Evolutionary conservation across 2,797 vertebrate species (phyloP), one percentile per base, ranked within the genome.

Genomic region (Molossus alvarezi): DNA sequence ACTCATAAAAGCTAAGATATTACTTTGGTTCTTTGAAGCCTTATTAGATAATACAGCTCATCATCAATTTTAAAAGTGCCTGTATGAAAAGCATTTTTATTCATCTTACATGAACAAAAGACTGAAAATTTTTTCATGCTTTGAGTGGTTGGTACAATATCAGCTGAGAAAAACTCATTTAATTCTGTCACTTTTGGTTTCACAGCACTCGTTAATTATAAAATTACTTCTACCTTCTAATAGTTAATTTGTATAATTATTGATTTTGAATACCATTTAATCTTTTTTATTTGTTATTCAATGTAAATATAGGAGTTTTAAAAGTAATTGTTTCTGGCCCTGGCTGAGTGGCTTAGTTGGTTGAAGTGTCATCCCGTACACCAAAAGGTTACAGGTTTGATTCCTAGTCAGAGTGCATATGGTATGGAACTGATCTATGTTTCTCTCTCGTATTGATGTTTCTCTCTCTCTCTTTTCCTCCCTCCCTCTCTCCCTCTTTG

Each of bases 131-230:
- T 51, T 83, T 67, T 95, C 45, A 60, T 69, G 17, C 75, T 72
- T 90, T 72, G 64, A 92, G 27, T 86, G 53, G 64, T 37, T 87
- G 64, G 8, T 80, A 3, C 60, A 67, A 64, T 83, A 75, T 58
- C 21, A 89, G 29, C 58, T 84, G 81, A 95, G 72, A 94, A 53
- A 94, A 88, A 67, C 41, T 37, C 69, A 76, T 58, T 90, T 92
- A 88, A 57, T 91, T 88, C 33, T 77, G 15, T 93, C 48, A 80
- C 48, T 95, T 94, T 80, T 65, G 29, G 75, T 92, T 96, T 97
- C 91, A 89, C 55, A 93, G 25, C 23, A 80, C 75, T 73, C 75
- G n/a, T 91, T 88, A 91, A 77, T 92, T 93, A 79, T 90, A 91
- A 93, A 90, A 73, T 87, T 60, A 62, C 37, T 92, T 89, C 64